Evolutionary conservation across 2,113 vertebrate species (phyloP).

Genomic region (Xiphorhynchus elegans): DNA sequence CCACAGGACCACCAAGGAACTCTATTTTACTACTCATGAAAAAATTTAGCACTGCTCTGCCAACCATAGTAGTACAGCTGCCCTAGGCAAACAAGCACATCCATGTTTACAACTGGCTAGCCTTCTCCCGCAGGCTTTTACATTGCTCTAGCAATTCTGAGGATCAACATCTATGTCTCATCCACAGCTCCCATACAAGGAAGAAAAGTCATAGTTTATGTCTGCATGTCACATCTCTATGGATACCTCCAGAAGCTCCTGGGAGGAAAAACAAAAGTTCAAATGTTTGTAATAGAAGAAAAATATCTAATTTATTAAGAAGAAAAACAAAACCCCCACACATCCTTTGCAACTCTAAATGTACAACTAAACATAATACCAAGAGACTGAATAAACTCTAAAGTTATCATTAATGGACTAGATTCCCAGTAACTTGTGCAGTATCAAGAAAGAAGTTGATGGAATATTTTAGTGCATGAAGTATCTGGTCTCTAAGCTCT

Average conservation of each 20-base stretch:
- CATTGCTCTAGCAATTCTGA: background rate
- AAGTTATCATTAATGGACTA: background rate
- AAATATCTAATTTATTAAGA: background rate
- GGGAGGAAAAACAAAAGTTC: background rate
- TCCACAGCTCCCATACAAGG: background rate
- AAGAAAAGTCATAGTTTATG: background rate
- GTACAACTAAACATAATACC: background rate
- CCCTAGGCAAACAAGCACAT: background rate
- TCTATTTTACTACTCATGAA: background rate
- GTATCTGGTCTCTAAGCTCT: background rate
- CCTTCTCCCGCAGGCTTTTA: background rate
- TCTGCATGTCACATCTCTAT: background rate
- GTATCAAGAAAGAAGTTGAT: background rate
- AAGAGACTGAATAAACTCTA: background rate
- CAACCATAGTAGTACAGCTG: background rate
- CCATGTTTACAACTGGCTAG: background rate
- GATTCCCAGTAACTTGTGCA: background rate
- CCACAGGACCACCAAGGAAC: conserved; percentile 14
- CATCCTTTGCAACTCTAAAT: background rate
- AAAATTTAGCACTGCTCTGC: background rate
- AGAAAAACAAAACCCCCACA: fast-evolving
- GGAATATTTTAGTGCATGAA: background rate
- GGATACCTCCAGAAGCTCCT: background rate
- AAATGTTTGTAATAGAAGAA: background rate
- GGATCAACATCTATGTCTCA: background rate